phyloP scores from a whole-genome alignment of 2,797 vertebrate species.

The Gymnothorax reevesii region DNA sequence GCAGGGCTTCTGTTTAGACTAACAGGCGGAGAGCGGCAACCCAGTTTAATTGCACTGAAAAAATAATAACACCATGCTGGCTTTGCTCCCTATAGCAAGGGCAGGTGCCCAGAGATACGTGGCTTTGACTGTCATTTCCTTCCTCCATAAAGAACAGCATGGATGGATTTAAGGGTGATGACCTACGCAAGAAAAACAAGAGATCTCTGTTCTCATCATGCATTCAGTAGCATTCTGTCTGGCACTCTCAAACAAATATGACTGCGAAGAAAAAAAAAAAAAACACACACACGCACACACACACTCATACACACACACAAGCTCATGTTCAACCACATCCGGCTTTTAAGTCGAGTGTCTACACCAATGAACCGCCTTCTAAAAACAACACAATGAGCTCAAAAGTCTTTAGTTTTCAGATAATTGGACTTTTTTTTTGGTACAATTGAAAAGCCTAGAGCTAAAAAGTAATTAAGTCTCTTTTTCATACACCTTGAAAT shows the following conservation, averaged over 20 bases:
- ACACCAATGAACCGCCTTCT: not conserved
- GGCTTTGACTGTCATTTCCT: constrained; percentile 62
- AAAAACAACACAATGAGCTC: not conserved
- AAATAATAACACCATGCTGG: constrained; percentile 43
- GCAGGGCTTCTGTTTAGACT: constrained; percentile 32
- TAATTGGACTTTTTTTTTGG: not conserved
- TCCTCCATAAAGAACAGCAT: constrained; percentile 50
- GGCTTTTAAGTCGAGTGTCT: not conserved
- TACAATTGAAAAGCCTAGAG: not conserved
- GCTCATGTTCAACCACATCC: not conserved
- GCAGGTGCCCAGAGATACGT: constrained; percentile 59
- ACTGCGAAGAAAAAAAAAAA: too few species aligned
- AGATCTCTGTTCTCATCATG: not conserved
- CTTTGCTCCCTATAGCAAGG: constrained; percentile 52
- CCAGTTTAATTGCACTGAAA: constrained; percentile 58
- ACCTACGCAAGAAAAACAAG: not conserved
- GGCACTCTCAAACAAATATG: too few species aligned
- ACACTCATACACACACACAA: not conserved
- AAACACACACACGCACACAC: not conserved
- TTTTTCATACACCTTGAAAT: too few species aligned
- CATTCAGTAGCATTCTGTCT: not conserved
- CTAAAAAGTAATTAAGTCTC: too few species aligned
- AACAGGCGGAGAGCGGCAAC: constrained; percentile 49
- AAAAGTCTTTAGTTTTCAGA: not conserved
- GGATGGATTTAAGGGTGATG: not conserved